Conservation (phyloP, 2,113 vertebrate genomes). For the Protobothrops mucrosquamatus region DNA sequence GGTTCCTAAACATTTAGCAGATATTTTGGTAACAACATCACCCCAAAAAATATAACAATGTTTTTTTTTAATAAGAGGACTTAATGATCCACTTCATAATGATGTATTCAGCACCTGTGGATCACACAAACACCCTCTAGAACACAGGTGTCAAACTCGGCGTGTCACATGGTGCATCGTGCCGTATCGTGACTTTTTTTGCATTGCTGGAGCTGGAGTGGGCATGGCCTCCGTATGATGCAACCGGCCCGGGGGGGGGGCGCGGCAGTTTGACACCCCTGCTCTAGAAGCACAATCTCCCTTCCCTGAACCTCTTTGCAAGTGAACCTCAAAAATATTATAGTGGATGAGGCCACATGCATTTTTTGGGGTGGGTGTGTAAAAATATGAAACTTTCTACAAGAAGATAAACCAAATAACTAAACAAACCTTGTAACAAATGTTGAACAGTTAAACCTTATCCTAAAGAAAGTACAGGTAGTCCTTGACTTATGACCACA, state of each 20-base stretch:
- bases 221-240: too few species aligned
- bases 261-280: too few species aligned
- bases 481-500: neutral
- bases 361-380: neutral
- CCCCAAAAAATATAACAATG: neutral
- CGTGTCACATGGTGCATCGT: too few species aligned
- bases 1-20: constrained; percentile 16
- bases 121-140: neutral
- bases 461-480: neutral
- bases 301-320: neutral
- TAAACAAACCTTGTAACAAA: neutral
- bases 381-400: neutral
- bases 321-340: neutral
- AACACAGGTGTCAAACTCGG: too few species aligned
- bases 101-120: neutral
- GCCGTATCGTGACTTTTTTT: too few species aligned
- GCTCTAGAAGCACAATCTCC: neutral
- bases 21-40: neutral
- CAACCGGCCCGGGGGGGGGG: too few species aligned
- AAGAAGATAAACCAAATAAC: neutral
- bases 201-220: too few species aligned
- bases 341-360: neutral
- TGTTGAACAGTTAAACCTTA: neutral
- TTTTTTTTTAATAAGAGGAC: neutral
- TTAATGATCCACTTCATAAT: neutral